phyloP scores from a whole-genome alignment of 2,888 invertebrate genomes.

The Disparrhopalites patrizii region DNA sequence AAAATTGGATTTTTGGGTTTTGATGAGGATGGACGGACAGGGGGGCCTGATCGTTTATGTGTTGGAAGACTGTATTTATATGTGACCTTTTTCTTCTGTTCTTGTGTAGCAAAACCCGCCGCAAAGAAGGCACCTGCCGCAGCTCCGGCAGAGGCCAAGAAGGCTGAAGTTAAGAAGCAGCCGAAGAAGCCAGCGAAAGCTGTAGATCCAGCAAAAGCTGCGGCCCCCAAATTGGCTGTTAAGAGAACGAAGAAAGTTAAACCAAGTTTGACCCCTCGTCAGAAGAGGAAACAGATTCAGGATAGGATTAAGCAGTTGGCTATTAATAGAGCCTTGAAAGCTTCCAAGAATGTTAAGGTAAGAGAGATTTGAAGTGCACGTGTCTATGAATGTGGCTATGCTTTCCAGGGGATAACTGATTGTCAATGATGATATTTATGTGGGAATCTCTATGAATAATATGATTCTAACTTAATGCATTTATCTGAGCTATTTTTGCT shows the following conservation, averaged over 20 bases:
- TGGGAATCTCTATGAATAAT: conserved; percentile 60
- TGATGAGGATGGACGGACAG: no score
- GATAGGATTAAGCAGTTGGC: conserved; percentile 51
- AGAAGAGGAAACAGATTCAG: conserved; percentile 42
- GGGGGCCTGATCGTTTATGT: no score
- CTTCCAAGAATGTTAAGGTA: conserved; percentile 73
- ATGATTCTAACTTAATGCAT: conserved; percentile 39
- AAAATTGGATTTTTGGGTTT: no score
- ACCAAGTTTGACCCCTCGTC: conserved; percentile 42
- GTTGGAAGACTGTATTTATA: no score
- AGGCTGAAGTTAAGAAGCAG: conserved; percentile 54
- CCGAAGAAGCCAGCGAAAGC: conserved; percentile 51
- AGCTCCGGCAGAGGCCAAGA: conserved; percentile 50
- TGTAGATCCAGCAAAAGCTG: conserved; percentile 55
- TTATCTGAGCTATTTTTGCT: no score
- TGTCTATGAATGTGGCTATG: neutral
- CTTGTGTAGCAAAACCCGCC: conserved; percentile 55
- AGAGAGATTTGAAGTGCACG: neutral
- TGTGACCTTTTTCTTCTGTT: no score
- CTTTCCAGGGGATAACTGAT: conserved; percentile 25
- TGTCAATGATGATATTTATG: conserved; percentile 54
- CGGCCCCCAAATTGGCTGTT: conserved; percentile 46
- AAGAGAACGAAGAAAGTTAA: conserved; percentile 56
- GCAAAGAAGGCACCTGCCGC: conserved; percentile 50
- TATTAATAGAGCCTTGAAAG: conserved; percentile 74